Base-by-base conservation (phyloP, 2,797 vertebrate genomes). In the Peromyscus eremicus region DNA sequence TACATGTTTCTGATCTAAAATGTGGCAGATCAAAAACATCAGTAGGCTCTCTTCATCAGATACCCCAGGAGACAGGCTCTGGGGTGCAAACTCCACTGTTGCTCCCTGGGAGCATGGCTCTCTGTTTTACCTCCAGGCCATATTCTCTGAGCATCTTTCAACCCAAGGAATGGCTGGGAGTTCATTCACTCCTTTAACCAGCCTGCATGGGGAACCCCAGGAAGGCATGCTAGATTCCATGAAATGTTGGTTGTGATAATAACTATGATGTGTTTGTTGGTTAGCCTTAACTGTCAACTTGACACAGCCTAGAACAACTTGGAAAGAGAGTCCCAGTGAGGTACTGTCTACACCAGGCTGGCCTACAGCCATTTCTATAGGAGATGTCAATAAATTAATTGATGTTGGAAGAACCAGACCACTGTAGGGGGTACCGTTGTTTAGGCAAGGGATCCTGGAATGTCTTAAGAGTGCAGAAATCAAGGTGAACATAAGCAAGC, bases 261-360 rank as follows among this genome's bases (percentile, higher is more conserved):
- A 34, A 46, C 2, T 3, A 46, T 0, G 10, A 17, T 7, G 21
- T 13, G 2, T 5, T 86, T 14, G 4, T 5, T 70, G 13, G 2
- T 70, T 52, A 10, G 2, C 21, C 32, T 9, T 86, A 52, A 49
- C 16, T 52, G 23, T 49, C 46, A 27, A 10, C 6, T 70, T 37
- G 46, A 52, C 6, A 71, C 46, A 55, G 37, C 13, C 46, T 37
- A 37, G 13, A 52, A 27, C 16, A 21, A 86, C 46, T 21, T 52
- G 34, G 34, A 19, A 85, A 29, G 19, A 70, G 46, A 55, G 23
- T 86, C 46, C 29, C 46, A 5, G 6, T 9, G 84, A 55, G 66
- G 46, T 52, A 11, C 5, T 52, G 34, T 27, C 13, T 55, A 49
- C 66, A 70, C 17, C 70, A 17, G 34, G 13, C 64, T 52, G 43